These are phyloP conservation scores for Zophobas morio DNA, from an alignment of 1,140 invertebrate genomes.

Conservation along the genomic window DNA sequence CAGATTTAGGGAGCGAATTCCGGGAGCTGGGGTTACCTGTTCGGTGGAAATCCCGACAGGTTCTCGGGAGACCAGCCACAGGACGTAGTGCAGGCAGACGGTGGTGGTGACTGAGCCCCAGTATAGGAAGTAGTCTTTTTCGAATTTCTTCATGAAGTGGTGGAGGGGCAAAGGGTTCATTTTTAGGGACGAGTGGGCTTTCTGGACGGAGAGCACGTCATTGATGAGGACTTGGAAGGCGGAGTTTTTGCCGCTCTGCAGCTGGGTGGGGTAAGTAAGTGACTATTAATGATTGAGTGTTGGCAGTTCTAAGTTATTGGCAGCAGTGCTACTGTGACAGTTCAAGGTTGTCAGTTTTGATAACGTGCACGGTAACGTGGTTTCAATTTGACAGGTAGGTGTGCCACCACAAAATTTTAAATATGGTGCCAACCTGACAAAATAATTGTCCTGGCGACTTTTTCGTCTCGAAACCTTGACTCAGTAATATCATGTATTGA, in stretches of 20 bases:
- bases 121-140: conserved; percentile 79
- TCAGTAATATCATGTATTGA: no score
- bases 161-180: conserved; percentile 69
- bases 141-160: conserved; percentile 71
- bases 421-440: no score
- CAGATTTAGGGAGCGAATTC: conserved; percentile 9
- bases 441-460: no score
- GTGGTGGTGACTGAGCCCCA: conserved; percentile 71
- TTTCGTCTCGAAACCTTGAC: no score
- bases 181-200: conserved; percentile 69
- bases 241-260: conserved; percentile 70
- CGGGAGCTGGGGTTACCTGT: conserved; percentile 58
- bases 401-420: no score
- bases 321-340: background rate
- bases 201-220: conserved; percentile 68
- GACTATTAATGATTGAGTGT: no score
- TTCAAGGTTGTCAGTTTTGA: conserved; percentile 5
- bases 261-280: conserved; percentile 63
- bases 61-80: conserved; percentile 65
- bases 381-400: no score
- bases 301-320: no score
- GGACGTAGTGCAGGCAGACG: conserved; percentile 60
- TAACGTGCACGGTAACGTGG: no score
- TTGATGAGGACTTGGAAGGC: conserved; percentile 70
- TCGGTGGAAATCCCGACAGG: conserved; percentile 63